These are phyloP conservation scores for Deladenus siricidicola DNA, from an alignment of 2,888 invertebrate species.

Conservation along the genomic window DNA sequence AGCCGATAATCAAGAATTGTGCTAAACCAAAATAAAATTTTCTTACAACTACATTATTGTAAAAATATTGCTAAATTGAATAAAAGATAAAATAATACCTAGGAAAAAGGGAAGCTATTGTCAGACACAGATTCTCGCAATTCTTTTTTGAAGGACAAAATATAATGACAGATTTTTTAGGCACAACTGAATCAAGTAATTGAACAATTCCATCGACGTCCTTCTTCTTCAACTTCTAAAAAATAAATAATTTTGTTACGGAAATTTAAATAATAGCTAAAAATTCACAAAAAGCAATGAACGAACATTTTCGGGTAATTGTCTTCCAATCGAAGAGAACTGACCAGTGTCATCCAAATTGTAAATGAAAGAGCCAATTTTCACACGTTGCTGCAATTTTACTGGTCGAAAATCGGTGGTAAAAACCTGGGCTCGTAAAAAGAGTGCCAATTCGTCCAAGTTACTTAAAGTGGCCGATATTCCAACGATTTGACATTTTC, in stretches of 20 bases:
- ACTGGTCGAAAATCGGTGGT: constrained; percentile 25
- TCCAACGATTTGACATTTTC: constrained; percentile 72
- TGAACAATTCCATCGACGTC: constrained; percentile 19
- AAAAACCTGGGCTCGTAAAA: constrained; percentile 59
- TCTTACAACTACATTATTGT: not conserved
- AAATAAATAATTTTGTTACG: too few species aligned
- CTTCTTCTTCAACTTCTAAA: not conserved
- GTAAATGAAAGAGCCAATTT: constrained; percentile 7
- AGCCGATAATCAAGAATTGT: constrained; percentile 8
- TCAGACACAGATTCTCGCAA: constrained; percentile 57
- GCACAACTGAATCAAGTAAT: constrained; percentile 29
- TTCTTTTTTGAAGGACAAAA: constrained; percentile 88
- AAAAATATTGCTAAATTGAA: not conserved
- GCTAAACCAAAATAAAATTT: too few species aligned
- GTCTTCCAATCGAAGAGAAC: not conserved
- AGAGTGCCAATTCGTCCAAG: constrained; percentile 69
- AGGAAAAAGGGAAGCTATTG: constrained; percentile 13
- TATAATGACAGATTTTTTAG: constrained; percentile 69
- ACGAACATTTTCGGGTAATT: not conserved
- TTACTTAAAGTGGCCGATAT: constrained; percentile 97
- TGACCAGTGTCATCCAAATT: not conserved
- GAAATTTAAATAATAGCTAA: too few species aligned
- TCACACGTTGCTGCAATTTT: constrained; percentile 13
- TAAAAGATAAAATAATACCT: constrained; percentile 12
- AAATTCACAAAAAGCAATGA: too few species aligned